Conservation (phyloP, 2,113 vertebrate species). For the Bubo scandiacus region DNA sequence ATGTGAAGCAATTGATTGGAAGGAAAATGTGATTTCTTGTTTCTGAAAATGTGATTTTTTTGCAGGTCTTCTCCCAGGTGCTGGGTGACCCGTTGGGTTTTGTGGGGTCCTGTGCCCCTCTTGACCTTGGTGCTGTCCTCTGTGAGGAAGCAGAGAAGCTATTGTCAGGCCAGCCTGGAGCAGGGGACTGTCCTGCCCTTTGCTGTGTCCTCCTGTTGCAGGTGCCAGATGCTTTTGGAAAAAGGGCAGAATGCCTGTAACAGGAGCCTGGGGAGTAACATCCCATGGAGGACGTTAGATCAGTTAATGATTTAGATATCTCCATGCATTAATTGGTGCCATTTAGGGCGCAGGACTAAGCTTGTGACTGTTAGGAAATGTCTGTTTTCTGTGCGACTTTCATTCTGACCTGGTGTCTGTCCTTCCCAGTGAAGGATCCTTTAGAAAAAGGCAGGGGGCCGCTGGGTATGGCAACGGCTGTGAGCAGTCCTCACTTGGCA, state of each 20-base stretch:
- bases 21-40: not conserved
- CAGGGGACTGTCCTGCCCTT: not conserved
- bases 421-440: not conserved
- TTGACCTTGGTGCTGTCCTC: not conserved
- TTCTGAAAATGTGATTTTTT: not conserved
- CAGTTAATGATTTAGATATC: not conserved
- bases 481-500: not conserved
- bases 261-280: not conserved
- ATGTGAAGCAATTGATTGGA: not conserved
- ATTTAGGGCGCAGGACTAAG: not conserved
- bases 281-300: not conserved
- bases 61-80: not conserved
- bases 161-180: not conserved
- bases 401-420: accelerated
- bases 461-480: accelerated
- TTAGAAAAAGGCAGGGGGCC: not conserved
- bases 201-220: not conserved
- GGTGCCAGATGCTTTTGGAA: not conserved
- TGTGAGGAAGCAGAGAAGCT: not conserved
- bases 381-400: not conserved
- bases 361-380: not conserved
- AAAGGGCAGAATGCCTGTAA: not conserved
- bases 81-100: not conserved
- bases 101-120: not conserved
- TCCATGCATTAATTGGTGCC: not conserved